These are phyloP conservation scores for Gallinago stenura DNA, from an alignment of 2,797 vertebrate genomes.

Conservation along the genomic window DNA sequence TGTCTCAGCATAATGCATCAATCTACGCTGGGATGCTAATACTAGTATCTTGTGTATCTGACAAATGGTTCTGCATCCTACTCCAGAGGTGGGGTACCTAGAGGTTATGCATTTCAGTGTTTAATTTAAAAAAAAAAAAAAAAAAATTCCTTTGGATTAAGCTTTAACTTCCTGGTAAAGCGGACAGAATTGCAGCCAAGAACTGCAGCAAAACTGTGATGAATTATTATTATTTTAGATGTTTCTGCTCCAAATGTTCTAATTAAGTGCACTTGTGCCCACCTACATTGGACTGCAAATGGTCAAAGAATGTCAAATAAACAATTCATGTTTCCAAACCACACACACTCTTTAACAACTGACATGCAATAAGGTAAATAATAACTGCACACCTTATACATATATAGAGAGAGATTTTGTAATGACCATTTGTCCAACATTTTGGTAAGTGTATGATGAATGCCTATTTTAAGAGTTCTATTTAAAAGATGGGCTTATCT, in stretches of 20 bases:
- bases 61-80: not conserved
- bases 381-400: not conserved
- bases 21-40: fast-evolving
- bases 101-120: not conserved
- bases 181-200: not conserved
- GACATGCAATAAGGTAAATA: not conserved
- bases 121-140: not conserved
- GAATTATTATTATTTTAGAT: not conserved
- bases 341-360: not conserved
- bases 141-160: not conserved
- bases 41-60: not conserved
- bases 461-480: not conserved
- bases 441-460: not conserved
- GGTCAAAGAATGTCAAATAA: not conserved
- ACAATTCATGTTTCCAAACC: not conserved
- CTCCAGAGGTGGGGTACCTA: not conserved
- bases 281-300: not conserved
- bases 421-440: fast-evolving
- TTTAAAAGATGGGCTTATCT: not conserved
- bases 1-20: not conserved
- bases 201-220: not conserved
- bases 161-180: not conserved
- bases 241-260: not conserved
- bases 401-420: not conserved
- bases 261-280: not conserved